phyloP scores from a whole-genome alignment of 2,113 vertebrate genomes.

The Protobothrops flavoviridis region DNA sequence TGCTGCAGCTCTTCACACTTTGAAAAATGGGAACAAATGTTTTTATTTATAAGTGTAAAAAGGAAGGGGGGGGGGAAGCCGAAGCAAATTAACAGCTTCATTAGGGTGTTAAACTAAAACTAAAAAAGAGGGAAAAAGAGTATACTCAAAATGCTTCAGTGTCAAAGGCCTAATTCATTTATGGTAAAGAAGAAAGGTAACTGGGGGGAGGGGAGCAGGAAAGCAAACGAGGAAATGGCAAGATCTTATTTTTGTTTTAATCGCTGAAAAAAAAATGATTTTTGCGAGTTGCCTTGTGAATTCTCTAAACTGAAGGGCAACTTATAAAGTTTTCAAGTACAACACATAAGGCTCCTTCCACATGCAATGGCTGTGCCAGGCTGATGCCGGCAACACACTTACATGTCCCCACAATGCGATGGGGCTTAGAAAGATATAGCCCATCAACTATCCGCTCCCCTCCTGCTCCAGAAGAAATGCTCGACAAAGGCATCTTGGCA shows the following conservation, averaged over 20 bases:
- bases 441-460: neutral
- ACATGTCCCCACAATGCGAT: neutral
- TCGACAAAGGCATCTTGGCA: neutral
- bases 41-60: constrained; percentile 50
- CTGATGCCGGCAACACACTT: neutral
- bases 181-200: constrained; percentile 5
- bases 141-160: constrained; percentile 21
- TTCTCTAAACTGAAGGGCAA: neutral
- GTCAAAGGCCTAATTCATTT: constrained; percentile 18
- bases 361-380: neutral
- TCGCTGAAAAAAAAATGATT: neutral
- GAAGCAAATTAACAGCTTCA: constrained; percentile 47
- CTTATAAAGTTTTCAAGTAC: neutral
- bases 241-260: neutral
- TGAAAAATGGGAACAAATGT: constrained; percentile 60
- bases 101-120: neutral
- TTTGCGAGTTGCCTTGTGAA: neutral
- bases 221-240: neutral
- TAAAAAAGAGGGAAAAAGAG: constrained; percentile 15
- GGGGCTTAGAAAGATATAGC: neutral
- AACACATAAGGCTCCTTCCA: neutral
- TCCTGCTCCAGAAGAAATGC: neutral
- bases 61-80: constrained; percentile 3
- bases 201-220: neutral
- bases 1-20: constrained; percentile 73